Evolutionary conservation across 2,113 vertebrate species (phyloP).

Genomic region (Daboia siamensis): DNA sequence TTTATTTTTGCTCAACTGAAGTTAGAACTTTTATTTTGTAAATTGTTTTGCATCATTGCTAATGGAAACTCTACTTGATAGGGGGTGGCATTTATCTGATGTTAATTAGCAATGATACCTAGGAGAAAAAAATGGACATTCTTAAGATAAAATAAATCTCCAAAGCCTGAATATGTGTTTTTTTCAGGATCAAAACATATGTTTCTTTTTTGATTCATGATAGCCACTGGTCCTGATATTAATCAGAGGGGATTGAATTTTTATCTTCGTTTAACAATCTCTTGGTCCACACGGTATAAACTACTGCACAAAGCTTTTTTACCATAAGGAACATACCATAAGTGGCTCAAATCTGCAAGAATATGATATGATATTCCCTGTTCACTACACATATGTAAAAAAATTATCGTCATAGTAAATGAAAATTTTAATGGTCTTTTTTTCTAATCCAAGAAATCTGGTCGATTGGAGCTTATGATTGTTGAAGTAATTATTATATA

Average conservation of each 20-base stretch:
- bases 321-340: background rate
- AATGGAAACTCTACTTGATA: constrained; percentile 1
- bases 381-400: background rate
- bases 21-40: constrained; percentile 13
- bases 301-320: background rate
- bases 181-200: background rate
- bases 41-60: background rate
- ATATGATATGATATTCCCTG: background rate
- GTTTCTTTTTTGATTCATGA: background rate
- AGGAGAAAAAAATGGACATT: background rate
- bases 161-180: background rate
- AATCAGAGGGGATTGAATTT: background rate
- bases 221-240: background rate
- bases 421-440: background rate
- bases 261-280: background rate
- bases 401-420: background rate
- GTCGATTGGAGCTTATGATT: background rate
- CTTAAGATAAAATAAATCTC: background rate
- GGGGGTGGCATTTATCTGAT: background rate
- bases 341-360: background rate
- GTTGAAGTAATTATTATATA: background rate
- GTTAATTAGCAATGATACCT: background rate
- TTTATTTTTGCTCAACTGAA: constrained; percentile 1
- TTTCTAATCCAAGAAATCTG: background rate
- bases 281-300: background rate